phyloP scores from a whole-genome alignment of 2,113 vertebrate genomes.

The Chionomys nivalis region DNA sequence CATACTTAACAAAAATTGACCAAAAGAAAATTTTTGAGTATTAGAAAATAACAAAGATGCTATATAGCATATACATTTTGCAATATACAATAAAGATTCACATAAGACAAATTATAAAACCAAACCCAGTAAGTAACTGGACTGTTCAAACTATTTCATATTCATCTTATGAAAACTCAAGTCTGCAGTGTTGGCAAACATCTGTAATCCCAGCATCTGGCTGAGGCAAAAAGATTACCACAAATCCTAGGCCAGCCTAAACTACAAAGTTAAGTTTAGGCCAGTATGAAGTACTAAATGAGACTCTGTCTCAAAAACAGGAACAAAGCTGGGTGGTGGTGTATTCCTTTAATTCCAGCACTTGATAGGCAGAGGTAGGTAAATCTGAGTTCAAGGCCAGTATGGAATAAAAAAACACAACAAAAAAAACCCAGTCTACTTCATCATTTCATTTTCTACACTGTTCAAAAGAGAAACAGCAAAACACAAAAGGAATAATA shows the following conservation, averaged over 20 bases:
- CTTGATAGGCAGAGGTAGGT: not conserved
- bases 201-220: not conserved
- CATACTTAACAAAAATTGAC: not conserved
- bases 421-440: not conserved
- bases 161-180: conserved; percentile 37
- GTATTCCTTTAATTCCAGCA: not conserved
- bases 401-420: not conserved
- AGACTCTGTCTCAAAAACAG: not conserved
- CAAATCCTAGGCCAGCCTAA: not conserved
- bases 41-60: conserved; percentile 42
- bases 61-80: not conserved
- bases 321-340: not conserved
- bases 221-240: not conserved
- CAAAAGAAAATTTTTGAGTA: conserved; percentile 50
- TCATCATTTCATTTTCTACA: conserved; percentile 11
- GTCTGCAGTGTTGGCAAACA: not conserved
- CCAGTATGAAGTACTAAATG: not conserved
- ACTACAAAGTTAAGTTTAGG: not conserved
- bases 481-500: conserved; percentile 41
- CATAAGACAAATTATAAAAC: conserved; percentile 65
- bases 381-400: not conserved
- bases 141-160: conserved; percentile 19
- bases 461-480: conserved; percentile 17
- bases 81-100: conserved; percentile 43
- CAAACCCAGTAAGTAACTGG: not conserved